Conservation (phyloP, 2,797 vertebrate species). For the Cirrhinus mrigala region DNA sequence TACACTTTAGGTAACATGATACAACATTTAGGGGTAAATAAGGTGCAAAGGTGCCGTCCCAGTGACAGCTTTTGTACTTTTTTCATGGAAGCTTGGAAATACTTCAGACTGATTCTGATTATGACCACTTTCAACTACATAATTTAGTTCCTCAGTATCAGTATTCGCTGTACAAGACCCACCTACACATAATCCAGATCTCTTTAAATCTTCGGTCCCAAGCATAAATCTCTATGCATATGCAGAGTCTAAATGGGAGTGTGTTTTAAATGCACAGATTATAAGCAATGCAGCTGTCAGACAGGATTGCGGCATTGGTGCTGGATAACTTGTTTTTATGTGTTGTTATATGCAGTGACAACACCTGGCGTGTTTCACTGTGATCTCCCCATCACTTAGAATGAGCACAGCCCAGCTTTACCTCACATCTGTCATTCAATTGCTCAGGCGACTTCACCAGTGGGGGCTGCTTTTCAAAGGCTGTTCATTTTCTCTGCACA, state of each 20-base stretch:
- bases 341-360: slow-evolving; percentile 75
- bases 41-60: not conserved
- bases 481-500: slow-evolving; percentile 47
- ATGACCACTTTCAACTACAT: not conserved
- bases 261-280: not conserved
- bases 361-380: slow-evolving; percentile 78
- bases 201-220: not conserved
- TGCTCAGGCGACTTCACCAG: slow-evolving; percentile 65
- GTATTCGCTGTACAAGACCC: not conserved
- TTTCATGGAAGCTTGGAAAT: not conserved
- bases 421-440: slow-evolving; percentile 79
- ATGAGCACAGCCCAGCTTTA: slow-evolving; percentile 72
- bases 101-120: not conserved
- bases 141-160: not conserved
- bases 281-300: slow-evolving; percentile 60
- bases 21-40: not conserved
- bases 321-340: slow-evolving; percentile 69
- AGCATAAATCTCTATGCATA: slow-evolving; percentile 30
- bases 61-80: not conserved
- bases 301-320: slow-evolving; percentile 68
- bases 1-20: not conserved
- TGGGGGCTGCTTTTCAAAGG: slow-evolving; percentile 68
- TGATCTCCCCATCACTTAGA: slow-evolving; percentile 82
- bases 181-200: not conserved
- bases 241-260: slow-evolving; percentile 10